Conservation (phyloP, 2,888 invertebrate genomes). For the Perithous albicinctus region DNA sequence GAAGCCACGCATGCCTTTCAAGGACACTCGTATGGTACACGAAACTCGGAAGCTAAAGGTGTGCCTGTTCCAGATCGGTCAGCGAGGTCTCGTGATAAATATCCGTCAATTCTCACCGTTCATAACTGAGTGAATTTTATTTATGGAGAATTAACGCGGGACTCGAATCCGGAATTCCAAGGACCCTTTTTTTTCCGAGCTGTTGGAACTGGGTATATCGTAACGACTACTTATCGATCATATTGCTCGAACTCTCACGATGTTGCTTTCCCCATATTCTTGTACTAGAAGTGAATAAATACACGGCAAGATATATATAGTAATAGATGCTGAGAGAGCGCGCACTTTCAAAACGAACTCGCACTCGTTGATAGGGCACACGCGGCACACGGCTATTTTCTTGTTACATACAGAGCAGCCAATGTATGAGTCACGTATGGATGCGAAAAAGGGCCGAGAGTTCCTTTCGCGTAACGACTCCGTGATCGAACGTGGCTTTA, state of each 20-base stretch:
- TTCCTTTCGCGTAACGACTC: constrained; percentile 47
- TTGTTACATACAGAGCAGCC: constrained; percentile 5
- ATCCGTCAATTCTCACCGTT: not conserved
- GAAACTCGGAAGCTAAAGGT: constrained; percentile 17
- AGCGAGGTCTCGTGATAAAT: not conserved
- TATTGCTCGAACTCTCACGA: constrained; percentile 19
- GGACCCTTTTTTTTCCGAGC: not conserved
- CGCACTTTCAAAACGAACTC: constrained; percentile 44
- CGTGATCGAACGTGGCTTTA: constrained; percentile 8
- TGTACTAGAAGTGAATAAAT: not conserved
- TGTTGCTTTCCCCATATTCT: not conserved
- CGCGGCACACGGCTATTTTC: constrained; percentile 57
- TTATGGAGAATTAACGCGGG: constrained; percentile 7
- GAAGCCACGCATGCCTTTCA: not conserved
- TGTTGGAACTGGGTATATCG: not conserved
- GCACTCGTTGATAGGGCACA: constrained; percentile 47
- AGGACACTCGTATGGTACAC: not conserved
- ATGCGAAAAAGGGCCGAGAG: constrained; percentile 50
- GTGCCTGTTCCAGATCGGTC: not conserved
- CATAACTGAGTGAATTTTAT: not conserved
- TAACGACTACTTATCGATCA: constrained; percentile 17
- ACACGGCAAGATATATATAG: not conserved
- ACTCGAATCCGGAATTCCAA: constrained; percentile 28
- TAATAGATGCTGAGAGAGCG: not conserved
- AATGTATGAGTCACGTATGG: constrained; percentile 35